Evolutionary conservation across 2,888 invertebrate species (phyloP).

Genomic region (Clepsis dumicolana): DNA sequence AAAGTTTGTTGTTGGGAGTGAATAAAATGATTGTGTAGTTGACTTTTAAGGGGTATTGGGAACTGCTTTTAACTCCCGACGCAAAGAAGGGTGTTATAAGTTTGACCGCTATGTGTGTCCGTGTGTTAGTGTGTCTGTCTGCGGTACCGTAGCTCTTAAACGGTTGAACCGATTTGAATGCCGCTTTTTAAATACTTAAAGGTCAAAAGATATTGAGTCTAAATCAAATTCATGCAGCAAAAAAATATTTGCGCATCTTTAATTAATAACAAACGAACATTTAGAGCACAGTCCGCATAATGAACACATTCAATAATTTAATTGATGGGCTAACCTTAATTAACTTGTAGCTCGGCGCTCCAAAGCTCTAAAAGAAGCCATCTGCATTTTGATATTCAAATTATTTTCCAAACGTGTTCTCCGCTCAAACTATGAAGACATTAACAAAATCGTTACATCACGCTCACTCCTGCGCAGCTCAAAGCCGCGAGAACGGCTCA

Average conservation of each 20-base stretch:
- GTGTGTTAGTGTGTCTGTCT: too few relatives aligned
- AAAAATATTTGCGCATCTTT: not conserved
- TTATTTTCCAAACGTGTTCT: slow-evolving; percentile 84
- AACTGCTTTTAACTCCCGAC: too few relatives aligned
- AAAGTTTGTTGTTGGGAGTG: too few relatives aligned
- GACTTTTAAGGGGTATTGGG: too few relatives aligned
- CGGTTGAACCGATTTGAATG: too few relatives aligned
- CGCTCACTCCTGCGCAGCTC: slow-evolving; percentile 80
- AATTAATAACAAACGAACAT: slow-evolving; percentile 65
- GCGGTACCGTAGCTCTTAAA: too few relatives aligned
- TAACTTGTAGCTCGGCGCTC: slow-evolving; percentile 82
- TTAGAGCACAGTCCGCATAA: slow-evolving; percentile 74
- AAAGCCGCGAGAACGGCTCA: slow-evolving; percentile 65
- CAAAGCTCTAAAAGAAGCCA: slow-evolving; percentile 82
- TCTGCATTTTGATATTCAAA: slow-evolving; percentile 86
- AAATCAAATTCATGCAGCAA: too few relatives aligned
- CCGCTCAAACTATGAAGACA: slow-evolving; percentile 65
- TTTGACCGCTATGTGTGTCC: too few relatives aligned
- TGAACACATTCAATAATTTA: slow-evolving; percentile 83
- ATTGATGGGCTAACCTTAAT: slow-evolving; percentile 85
- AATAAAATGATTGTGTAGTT: too few relatives aligned
- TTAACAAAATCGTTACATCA: slow-evolving; percentile 72
- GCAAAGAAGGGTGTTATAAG: too few relatives aligned
- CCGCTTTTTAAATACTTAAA: too few relatives aligned
- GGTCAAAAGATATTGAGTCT: too few relatives aligned